Base-by-base conservation (phyloP, 1,140 invertebrate genomes). In the Doryteuthis pealeii region DNA sequence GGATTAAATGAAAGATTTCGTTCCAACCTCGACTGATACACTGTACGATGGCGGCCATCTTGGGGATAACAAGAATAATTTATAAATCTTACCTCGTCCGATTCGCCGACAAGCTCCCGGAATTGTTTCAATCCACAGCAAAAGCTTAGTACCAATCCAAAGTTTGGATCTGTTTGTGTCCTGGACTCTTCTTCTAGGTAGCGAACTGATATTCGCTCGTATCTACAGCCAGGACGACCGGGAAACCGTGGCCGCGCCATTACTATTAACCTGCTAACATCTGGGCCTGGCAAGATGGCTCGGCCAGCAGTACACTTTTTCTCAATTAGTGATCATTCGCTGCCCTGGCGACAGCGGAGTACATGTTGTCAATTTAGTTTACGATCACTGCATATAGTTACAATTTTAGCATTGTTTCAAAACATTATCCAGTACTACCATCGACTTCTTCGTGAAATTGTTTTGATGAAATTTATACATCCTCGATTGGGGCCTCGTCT, bases 181-280 rank as follows among this genome's bases (percentile, higher is more conserved):
- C 80, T 80, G 15, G 81, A 74, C 75, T 88, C 85, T 77, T 84
- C 85, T 68, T 77, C 80, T 32, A 79, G 76, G 80, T 82, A 86
- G 74, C 80, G 75, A 58, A 87, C 80, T 72, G 81, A 84, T 75
- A 81, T 76, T 74, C 83, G 80, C 76, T 84, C 86, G 76, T 85
- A 83, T 84, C 86, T 85, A 80, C 82, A 85, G 43, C 86, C 86
- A 73, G 87, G 86, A 76, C 86, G 83, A 74, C 87, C 87, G 68
- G 86, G 86, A 80, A 88, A 88, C 67, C 86, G 79, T 71, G 87
- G 78, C 76, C 86, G 83, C 87, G 87, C 87, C 87, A 88, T 86
- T 76, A 83, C 87, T 82, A 71, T 81, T 77, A 72, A 77, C 65
- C 58, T 62, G 54, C 54, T 62, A 62, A 62, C 54, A 62, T 62